These are phyloP conservation scores for Cottoperca gobio DNA, from an alignment of 2,797 vertebrate genomes.

Conservation along the genomic window DNA sequence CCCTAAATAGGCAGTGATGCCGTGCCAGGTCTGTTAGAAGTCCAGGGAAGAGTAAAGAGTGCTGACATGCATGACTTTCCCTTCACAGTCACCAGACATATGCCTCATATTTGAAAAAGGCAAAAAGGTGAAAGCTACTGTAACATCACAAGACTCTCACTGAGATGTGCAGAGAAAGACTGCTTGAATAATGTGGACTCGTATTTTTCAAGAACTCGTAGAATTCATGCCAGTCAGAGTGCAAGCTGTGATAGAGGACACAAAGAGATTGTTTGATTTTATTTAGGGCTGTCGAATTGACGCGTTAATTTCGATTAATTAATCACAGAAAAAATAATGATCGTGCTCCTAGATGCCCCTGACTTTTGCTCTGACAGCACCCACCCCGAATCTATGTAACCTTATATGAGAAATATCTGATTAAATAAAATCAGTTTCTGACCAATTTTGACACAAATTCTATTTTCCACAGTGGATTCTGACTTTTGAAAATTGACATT, in stretches of 20 bases:
- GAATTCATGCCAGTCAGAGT: constrained; percentile 7
- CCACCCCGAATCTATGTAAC: neutral
- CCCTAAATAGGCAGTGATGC: constrained; percentile 38
- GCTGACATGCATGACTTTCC: constrained; percentile 46
- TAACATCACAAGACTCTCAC: constrained; percentile 47
- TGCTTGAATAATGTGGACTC: constrained; percentile 18
- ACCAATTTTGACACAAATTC: neutral
- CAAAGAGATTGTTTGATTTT: neutral
- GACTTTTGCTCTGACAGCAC: too few relatives aligned
- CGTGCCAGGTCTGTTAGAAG: constrained; percentile 57
- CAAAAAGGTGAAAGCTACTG: constrained; percentile 57
- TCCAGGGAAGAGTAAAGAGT: constrained; percentile 56
- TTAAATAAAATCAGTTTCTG: neutral
- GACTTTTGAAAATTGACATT: neutral
- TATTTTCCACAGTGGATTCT: neutral
- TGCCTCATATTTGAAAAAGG: constrained; percentile 57
- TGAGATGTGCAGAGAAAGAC: constrained; percentile 27
- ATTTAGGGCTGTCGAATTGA: too few relatives aligned
- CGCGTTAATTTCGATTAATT: too few relatives aligned
- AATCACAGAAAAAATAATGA: too few relatives aligned
- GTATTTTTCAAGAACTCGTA: constrained; percentile 24
- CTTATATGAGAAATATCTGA: neutral
- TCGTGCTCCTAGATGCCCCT: too few relatives aligned
- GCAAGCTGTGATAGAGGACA: constrained; percentile 1
- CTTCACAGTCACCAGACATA: constrained; percentile 43